Conservation (phyloP, 2,113 vertebrate species). For the Oophaga pumilio region DNA sequence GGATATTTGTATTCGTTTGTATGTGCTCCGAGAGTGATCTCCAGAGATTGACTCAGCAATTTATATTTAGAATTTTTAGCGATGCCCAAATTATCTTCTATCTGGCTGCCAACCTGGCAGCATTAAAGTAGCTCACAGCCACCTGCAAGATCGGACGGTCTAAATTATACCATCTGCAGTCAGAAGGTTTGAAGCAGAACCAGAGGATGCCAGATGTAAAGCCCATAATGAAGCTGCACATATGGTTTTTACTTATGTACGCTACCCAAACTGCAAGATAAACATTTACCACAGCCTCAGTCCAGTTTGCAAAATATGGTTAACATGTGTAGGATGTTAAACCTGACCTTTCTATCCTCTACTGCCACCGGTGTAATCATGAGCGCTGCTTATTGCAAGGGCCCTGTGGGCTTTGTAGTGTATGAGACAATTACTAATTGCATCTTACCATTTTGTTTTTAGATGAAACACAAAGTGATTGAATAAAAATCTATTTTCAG, state of each 20-base stretch:
- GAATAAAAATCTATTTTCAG: neutral
- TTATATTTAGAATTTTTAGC: slow-evolving; percentile 33
- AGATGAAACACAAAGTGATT: neutral
- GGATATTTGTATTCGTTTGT: neutral
- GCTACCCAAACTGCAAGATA: slow-evolving; percentile 38
- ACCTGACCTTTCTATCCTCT: slow-evolving; percentile 39
- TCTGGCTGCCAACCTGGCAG: neutral
- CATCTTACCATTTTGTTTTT: neutral
- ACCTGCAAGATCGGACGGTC: slow-evolving; percentile 29
- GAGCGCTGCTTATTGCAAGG: neutral
- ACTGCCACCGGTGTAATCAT: slow-evolving; percentile 13
- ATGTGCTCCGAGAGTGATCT: neutral
- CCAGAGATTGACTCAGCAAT: slow-evolving; percentile 12
- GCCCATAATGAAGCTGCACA: slow-evolving; percentile 36
- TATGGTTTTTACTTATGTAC: slow-evolving; percentile 47
- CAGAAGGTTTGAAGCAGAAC: slow-evolving; percentile 12
- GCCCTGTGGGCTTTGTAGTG: slow-evolving; percentile 20
- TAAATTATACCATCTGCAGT: slow-evolving; percentile 36
- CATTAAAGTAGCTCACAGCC: neutral
- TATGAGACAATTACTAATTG: slow-evolving; percentile 32
- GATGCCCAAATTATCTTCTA: slow-evolving; percentile 3
- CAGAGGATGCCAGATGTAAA: slow-evolving; percentile 42
- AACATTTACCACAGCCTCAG: slow-evolving; percentile 37
- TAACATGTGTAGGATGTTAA: slow-evolving; percentile 46
- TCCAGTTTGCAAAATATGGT: slow-evolving; percentile 46